A percentile compares a stretch with the other conserved stretches of the same genome.
Evolutionary conservation across 1,140 invertebrate genomes (phyloP).

Genomic region (Adoxophyes honmai): DNA sequence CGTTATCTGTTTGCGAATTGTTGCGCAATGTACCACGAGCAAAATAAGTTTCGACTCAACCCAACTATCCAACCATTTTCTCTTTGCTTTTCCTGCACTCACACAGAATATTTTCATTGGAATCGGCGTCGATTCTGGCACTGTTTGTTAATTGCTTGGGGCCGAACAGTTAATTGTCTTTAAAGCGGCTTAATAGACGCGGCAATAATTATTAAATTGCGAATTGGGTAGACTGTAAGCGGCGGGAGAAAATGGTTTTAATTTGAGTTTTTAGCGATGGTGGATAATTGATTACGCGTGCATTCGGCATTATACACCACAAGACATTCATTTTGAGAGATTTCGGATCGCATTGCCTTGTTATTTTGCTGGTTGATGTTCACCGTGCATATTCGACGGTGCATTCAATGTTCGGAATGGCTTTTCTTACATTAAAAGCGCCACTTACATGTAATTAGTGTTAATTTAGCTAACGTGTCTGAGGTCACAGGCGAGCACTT

Average conservation of each 20-base stretch:
- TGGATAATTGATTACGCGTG: conserved; percentile 21
- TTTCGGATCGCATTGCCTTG: not conserved
- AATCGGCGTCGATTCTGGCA: conserved; percentile 17
- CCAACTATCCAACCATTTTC: not conserved
- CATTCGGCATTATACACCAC: conserved; percentile 13
- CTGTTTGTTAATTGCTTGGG: conserved; percentile 19
- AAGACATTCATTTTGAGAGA: conserved; percentile 27
- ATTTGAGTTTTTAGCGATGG: conserved; percentile 21
- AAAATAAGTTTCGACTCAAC: conserved; percentile 55
- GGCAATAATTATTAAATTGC: conserved; percentile 42
- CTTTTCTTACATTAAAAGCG: too few species aligned
- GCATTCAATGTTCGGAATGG: too few species aligned
- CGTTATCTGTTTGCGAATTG: conserved; percentile 73
- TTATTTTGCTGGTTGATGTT: not conserved
- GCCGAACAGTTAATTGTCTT: conserved; percentile 25
- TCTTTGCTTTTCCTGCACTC: not conserved
- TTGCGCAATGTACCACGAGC: conserved; percentile 65
- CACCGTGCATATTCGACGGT: too few species aligned
- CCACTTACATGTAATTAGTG: too few species aligned
- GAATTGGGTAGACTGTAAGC: conserved; percentile 45
- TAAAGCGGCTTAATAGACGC: conserved; percentile 33
- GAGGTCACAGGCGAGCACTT: too few species aligned
- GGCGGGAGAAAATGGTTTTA: conserved; percentile 38
- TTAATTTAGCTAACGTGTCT: too few species aligned
- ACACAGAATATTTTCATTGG: conserved; percentile 17